Evolutionary conservation across 2,797 vertebrate genomes (phyloP).

Genomic region (Clarias fuscus): DNA sequence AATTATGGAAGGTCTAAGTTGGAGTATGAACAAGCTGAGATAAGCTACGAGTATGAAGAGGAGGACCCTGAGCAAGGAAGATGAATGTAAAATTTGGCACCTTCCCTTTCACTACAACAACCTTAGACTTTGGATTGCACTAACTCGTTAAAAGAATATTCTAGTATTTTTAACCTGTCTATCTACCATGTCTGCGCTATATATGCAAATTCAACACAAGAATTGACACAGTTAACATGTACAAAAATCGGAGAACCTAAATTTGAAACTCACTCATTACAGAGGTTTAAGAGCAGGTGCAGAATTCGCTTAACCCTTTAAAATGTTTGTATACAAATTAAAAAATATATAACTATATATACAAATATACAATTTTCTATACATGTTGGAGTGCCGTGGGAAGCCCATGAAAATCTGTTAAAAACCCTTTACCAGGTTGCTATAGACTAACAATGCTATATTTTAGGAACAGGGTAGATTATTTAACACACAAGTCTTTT

Average conservation of each 20-base stretch:
- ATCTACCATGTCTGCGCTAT: background rate
- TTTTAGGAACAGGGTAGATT: background rate
- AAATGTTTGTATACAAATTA: background rate
- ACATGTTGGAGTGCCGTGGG: too few species aligned
- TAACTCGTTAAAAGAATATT: background rate
- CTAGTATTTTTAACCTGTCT: background rate
- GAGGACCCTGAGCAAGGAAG: constrained; percentile 61
- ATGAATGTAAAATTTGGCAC: constrained; percentile 54
- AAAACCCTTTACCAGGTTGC: background rate
- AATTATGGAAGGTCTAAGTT: constrained; percentile 66
- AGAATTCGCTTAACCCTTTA: background rate
- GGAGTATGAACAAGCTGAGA: constrained; percentile 70
- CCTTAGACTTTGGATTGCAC: constrained; percentile 20
- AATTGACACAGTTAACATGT: background rate
- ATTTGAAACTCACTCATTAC: background rate
- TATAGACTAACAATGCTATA: background rate
- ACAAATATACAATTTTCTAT: too few species aligned
- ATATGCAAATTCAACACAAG: background rate
- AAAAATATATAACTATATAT: too few species aligned
- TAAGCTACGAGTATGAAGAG: constrained; percentile 72
- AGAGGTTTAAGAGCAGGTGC: background rate
- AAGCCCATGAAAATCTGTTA: background rate
- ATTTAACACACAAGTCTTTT: background rate
- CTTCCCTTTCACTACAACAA: background rate
- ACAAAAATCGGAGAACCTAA: background rate